Base-by-base conservation (phyloP, 1,140 invertebrate species). In the Leucophenga varia region DNA sequence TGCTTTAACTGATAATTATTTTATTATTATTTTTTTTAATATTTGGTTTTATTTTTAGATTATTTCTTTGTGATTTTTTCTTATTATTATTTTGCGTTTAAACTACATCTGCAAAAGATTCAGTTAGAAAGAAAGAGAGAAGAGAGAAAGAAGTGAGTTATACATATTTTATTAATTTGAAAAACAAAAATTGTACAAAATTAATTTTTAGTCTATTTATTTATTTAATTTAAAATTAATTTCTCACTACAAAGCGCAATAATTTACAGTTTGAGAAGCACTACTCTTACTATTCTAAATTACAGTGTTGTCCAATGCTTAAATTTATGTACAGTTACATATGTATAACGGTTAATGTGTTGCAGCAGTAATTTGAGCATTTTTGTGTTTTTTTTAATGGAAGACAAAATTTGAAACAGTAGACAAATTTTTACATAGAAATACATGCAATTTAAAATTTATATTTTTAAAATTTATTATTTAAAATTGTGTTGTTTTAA, bases 81-180 rank as follows among this genome's bases (percentile, higher is more conserved):
- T 57, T 57, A 49, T 53, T 41, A 58, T 49, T 52, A 45, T 6
- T 25, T 67, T 59, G 61, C 56, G 54, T 65, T 70, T 70, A 70
- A 70, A 65, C 70, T 70, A 70, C 65, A 70, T 70, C 65, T 70
- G 65, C 54, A 70, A 70, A 63, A 70, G 59, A 70, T 70, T 59
- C 59, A 59, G 59, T 65, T 64, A 59, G 55, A 58, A 31, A 65
- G 51, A 61, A 55, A 67, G 16, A 17, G 41, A 32, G 30, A 34
- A 30, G 41, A 2, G 25, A 41, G 25, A 14, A 14, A 28, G 17
- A 30, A 13, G 21, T 19, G 7, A 28, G 22, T 30, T 17, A 2
- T 16, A 13, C 1, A 3, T 30, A 10, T 41, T 10, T 10, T 9
- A 6, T 18, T 28, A 17, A 41, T 28, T 17, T 41, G 22, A 28